phyloP scores from a whole-genome alignment of 1,140 invertebrate genomes.

The Rhynchophorus ferrugineus region DNA sequence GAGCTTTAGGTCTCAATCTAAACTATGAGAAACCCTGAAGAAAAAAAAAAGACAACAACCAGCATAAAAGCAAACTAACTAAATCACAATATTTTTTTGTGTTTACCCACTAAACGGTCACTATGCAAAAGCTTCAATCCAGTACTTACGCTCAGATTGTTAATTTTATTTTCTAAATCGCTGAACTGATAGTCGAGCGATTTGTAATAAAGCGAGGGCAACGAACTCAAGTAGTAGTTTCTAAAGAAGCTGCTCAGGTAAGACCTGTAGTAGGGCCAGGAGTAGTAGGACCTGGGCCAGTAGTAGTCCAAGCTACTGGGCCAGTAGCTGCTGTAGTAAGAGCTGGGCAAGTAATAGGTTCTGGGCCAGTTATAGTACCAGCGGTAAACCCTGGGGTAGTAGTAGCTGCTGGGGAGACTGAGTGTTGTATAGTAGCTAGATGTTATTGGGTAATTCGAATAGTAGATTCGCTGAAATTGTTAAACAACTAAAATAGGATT shows the following conservation, averaged over 20 bases:
- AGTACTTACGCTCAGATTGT: slow-evolving; percentile 26
- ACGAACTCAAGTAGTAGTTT: slow-evolving; percentile 21
- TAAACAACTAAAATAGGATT: slow-evolving; percentile 1
- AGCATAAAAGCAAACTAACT: no score
- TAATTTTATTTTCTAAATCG: slow-evolving; percentile 25
- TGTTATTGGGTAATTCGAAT: slow-evolving; percentile 28
- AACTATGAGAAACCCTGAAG: no score
- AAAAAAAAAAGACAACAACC: no score
- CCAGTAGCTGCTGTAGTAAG: slow-evolving; percentile 17
- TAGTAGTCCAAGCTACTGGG: slow-evolving; percentile 17
- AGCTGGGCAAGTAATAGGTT: slow-evolving; percentile 21
- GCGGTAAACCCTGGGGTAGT: slow-evolving; percentile 22
- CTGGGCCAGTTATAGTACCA: slow-evolving; percentile 27
- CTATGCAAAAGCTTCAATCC: no score
- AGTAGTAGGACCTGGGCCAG: slow-evolving; percentile 6
- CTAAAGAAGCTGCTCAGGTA: slow-evolving; percentile 22
- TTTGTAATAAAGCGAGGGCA: slow-evolving; percentile 15
- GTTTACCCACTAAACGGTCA: no score
- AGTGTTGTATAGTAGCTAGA: slow-evolving; percentile 27
- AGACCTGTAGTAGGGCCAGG: slow-evolving; percentile 20
- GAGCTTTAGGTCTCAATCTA: no score
- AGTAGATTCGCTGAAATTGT: slow-evolving; percentile 27
- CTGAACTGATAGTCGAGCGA: slow-evolving; percentile 25
- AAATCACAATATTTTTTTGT: no score
- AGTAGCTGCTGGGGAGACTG: slow-evolving; percentile 23